Conservation (phyloP, 1,140 invertebrate species). For the Drosophila trapezifrons region DNA sequence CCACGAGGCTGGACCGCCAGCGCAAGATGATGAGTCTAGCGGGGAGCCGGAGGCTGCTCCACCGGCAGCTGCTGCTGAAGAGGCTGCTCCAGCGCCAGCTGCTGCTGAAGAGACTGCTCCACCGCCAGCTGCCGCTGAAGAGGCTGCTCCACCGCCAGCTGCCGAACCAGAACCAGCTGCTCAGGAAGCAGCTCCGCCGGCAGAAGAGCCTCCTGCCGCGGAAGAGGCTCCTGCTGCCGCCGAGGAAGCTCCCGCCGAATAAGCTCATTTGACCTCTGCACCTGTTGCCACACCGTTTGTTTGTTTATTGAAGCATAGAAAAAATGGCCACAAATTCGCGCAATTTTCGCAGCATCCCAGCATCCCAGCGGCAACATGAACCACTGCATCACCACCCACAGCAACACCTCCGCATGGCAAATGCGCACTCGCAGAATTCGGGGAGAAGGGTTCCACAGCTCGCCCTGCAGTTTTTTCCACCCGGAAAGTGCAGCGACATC, state of each 20-base stretch:
- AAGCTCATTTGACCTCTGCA: constrained; percentile 30
- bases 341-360: constrained; percentile 20
- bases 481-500: constrained; percentile 32
- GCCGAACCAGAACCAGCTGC: constrained; percentile 15
- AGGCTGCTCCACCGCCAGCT: not conserved
- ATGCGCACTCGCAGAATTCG: constrained; percentile 48
- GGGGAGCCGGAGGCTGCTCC: constrained; percentile 22
- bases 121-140: not conserved
- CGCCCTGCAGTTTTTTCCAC: constrained; percentile 34
- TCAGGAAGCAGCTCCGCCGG: not conserved
- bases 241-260: constrained; percentile 15
- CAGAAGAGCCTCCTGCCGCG: constrained; percentile 2
- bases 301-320: constrained; percentile 53
- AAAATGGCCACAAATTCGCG: constrained; percentile 37
- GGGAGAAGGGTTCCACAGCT: constrained; percentile 4
- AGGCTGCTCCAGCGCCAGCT: constrained; percentile 73
- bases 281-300: constrained; percentile 60
- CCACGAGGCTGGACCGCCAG: constrained; percentile 7
- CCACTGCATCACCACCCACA: not conserved
- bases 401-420: constrained; percentile 17
- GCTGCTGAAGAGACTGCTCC: not conserved
- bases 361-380: not conserved
- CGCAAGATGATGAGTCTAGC: constrained; percentile 58
- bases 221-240: constrained; percentile 25
- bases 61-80: constrained; percentile 63